Evolutionary conservation across 2,888 invertebrate genomes (phyloP), one percentile per base, ranked within the genome.

Genomic region (Matsumyia berberina): DNA sequence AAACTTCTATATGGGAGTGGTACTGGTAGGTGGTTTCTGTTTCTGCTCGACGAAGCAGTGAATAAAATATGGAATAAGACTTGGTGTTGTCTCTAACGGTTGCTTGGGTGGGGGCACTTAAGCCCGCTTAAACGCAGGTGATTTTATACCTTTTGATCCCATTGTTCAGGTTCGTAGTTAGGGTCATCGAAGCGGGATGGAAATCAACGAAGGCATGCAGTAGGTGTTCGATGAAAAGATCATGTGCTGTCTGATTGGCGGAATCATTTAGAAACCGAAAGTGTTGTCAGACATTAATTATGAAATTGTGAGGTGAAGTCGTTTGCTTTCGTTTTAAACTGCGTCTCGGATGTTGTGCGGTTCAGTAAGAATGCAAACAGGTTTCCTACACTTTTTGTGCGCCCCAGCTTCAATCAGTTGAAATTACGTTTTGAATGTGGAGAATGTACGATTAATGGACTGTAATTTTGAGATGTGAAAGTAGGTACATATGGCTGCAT

Each of bases 1-100:
- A 24, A 70, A 46, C 46, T 19, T 44, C 39, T 46, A 39, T 42
- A 55, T 49, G 67, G 82, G 82, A 78, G 82, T 73, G 82, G 82
- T 67, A 17, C 33, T 35, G n/a, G 42, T 11, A 51, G 51, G 64
- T 24, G 60, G 66, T 69, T 64, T 76, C 57, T 62, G 39, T 66
- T 67, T 60, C 70, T 53, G 66, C 51, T 73, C 49, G 19, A n/a
- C 60, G 64, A 67, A 70, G 72, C 72, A 72, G 31, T 53, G 33
- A 53, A 76, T 9, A 53, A 44, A 35, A 19, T n/a, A 39, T 53
- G 35, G 39, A 37, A 39, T 42, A 44, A 39, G 55, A 19, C 8
- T 15, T 35, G 29, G 24, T 39, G n/a, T 57, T 42, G 19, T 70
- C 51, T 33, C 67, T 82, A 78, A 82, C 82, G 53, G 82, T 44